phyloP scores from a whole-genome alignment of 2,888 invertebrate genomes.

The Troides aeacus region DNA sequence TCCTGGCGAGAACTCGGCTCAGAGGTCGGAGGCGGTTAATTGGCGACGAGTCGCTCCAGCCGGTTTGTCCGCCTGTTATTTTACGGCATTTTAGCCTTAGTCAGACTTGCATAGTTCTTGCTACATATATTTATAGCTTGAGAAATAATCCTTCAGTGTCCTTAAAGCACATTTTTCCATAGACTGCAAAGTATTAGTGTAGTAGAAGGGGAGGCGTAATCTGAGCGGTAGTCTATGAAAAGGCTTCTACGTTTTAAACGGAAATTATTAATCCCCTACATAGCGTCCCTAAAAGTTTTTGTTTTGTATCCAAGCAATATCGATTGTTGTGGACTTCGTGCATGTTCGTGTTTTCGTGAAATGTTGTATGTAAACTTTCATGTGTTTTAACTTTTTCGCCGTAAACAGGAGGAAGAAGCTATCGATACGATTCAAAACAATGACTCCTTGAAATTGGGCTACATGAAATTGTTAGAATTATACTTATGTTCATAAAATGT shows the following conservation, averaged over 20 bases:
- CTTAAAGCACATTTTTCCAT: slow-evolving; percentile 20
- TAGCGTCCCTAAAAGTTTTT: slow-evolving; percentile 55
- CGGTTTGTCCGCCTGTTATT: slow-evolving; percentile 69
- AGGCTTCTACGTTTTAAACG: slow-evolving; percentile 60
- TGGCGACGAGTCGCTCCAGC: slow-evolving; percentile 63
- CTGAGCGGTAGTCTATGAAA: slow-evolving; percentile 25
- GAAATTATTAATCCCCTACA: slow-evolving; percentile 68
- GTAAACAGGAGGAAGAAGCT: not conserved
- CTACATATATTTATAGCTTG: slow-evolving; percentile 19
- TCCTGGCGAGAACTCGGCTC: slow-evolving; percentile 53
- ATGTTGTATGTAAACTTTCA: slow-evolving; percentile 33
- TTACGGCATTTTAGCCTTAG: slow-evolving; percentile 63
- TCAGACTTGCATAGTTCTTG: slow-evolving; percentile 34
- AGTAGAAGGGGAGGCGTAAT: slow-evolving; percentile 17
- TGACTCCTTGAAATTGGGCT: not conserved
- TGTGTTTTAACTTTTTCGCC: not conserved
- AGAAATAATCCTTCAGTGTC: not conserved
- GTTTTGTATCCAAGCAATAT: slow-evolving; percentile 71
- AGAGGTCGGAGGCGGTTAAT: slow-evolving; percentile 75
- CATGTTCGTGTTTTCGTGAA: slow-evolving; percentile 26
- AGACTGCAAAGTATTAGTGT: not conserved
- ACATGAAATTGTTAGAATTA: not conserved
- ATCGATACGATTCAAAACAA: slow-evolving; percentile 7
- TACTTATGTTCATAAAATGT: not conserved
- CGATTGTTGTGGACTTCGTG: slow-evolving; percentile 45